phyloP scores from a whole-genome alignment of 2,113 vertebrate genomes.

The Ctenomys sociabilis region DNA sequence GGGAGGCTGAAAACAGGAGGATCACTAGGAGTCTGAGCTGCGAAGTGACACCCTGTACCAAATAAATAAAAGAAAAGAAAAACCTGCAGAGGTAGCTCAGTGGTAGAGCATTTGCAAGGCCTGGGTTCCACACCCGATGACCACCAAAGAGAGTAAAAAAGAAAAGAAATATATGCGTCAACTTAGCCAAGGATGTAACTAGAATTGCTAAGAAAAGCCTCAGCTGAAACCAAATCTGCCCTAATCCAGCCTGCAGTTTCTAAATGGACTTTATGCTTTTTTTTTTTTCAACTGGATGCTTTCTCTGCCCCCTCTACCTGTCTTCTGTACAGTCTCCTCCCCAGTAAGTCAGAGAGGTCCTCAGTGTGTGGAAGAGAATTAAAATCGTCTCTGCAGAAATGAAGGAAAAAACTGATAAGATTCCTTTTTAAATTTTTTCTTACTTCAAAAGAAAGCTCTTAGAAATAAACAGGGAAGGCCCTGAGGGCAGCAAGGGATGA shows the following conservation, averaged over 20 bases:
- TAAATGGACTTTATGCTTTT: background rate
- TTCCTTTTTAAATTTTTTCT: background rate
- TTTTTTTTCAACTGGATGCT: too few species aligned
- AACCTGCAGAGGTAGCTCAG: background rate
- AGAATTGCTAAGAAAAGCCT: background rate
- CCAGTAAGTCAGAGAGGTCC: background rate
- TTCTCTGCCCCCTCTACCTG: background rate
- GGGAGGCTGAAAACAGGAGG: too few species aligned
- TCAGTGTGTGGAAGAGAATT: background rate
- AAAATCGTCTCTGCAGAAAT: constrained; percentile 38
- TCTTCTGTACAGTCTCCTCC: background rate
- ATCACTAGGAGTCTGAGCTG: too few species aligned
- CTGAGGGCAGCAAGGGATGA: background rate
- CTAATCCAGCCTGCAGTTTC: background rate
- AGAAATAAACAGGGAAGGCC: constrained; percentile 11
- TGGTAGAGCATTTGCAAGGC: background rate
- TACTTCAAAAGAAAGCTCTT: constrained; percentile 54
- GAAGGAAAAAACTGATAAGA: constrained; percentile 44
- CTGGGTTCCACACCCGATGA: background rate
- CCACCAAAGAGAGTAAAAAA: background rate
- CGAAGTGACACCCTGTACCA: too few species aligned
- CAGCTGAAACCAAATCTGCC: background rate
- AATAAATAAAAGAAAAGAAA: background rate
- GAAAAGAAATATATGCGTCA: background rate
- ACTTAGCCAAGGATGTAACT: background rate